Conservation (phyloP, 2,888 invertebrate genomes). For the Altica lythri region DNA sequence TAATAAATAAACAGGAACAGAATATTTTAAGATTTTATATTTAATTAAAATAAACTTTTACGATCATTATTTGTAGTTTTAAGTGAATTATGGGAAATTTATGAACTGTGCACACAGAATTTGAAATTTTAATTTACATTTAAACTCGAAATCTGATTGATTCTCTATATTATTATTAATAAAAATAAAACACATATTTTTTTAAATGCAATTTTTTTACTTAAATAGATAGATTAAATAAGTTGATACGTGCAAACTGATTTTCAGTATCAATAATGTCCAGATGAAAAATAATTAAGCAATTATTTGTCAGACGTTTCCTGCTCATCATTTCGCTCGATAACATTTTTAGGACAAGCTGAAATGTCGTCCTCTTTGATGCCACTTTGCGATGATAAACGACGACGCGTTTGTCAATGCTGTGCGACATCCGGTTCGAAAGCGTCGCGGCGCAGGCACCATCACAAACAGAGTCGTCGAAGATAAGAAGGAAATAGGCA, state of each 20-base stretch:
- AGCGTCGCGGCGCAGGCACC: slow-evolving; percentile 19
- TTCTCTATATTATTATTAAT: no score
- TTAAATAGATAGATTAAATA: no score
- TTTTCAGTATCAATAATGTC: slow-evolving; percentile 53
- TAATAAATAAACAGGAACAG: slow-evolving; percentile 3
- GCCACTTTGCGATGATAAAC: slow-evolving; percentile 56
- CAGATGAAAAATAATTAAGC: slow-evolving; percentile 57
- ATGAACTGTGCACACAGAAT: no score
- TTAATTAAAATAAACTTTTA: no score
- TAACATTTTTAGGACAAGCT: slow-evolving; percentile 56
- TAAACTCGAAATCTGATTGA: no score
- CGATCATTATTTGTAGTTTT: no score
- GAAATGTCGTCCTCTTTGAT: slow-evolving; percentile 53
- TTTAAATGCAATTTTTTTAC: no score
- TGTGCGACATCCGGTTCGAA: slow-evolving; percentile 51
- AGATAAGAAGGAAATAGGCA: background rate
- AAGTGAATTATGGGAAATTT: no score
- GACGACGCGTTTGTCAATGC: slow-evolving; percentile 54
- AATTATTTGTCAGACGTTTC: slow-evolving; percentile 57
- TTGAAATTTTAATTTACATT: no score
- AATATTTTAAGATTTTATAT: no score
- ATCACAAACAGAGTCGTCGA: background rate
- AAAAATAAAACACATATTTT: no score
- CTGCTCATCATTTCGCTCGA: slow-evolving; percentile 54
- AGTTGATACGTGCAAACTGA: no score